phyloP scores from a whole-genome alignment of 2,113 vertebrate genomes.

The Panurus biarmicus region DNA sequence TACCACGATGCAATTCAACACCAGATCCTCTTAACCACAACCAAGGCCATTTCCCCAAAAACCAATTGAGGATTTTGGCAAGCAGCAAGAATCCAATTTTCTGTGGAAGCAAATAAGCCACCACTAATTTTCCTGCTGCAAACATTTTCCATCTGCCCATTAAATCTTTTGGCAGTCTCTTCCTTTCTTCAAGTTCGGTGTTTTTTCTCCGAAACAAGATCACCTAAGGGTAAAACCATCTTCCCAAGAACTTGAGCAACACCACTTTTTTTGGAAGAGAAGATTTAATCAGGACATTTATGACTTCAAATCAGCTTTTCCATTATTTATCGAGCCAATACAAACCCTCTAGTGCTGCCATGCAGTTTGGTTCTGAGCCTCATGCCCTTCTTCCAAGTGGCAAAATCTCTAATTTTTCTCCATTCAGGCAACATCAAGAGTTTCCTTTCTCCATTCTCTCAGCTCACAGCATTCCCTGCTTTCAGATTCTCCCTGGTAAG shows the following conservation, averaged over 20 bases:
- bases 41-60: background rate
- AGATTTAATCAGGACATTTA: background rate
- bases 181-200: background rate
- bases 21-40: background rate
- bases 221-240: background rate
- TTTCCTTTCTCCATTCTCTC: background rate
- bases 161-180: background rate
- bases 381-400: background rate
- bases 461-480: background rate
- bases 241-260: background rate
- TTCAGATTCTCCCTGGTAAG: background rate
- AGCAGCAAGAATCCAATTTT: background rate
- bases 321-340: background rate
- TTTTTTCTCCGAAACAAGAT: background rate
- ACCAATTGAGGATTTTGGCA: background rate
- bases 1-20: background rate
- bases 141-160: constrained; percentile 12
- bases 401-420: background rate
- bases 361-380: background rate
- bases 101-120: background rate
- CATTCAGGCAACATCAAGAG: background rate
- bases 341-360: background rate
- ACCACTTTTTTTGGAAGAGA: background rate
- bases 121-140: background rate
- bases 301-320: background rate